Base-by-base conservation (phyloP, 2,888 invertebrate species). In the Diabrotica balteata region DNA sequence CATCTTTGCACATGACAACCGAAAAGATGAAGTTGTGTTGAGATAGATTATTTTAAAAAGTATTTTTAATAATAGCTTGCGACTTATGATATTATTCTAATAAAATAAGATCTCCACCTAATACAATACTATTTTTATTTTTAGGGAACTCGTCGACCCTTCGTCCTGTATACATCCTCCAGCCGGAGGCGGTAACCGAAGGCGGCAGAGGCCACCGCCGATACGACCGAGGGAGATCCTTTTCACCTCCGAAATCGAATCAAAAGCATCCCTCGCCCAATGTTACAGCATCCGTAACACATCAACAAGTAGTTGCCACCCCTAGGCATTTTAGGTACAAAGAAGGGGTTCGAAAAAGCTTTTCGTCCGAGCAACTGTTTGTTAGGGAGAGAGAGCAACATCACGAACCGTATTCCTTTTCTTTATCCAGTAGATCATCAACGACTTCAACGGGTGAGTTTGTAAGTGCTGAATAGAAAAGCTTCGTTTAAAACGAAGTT, bases 151-250 rank as follows among this genome's bases (percentile, higher is more conserved):
- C 80, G 8, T 32, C 69, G 7, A 50, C 72, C 44, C 76, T 84
- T 6, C 79, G 81, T 43, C 84, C 84, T 49, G 74, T 84, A 8
- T 84, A 83, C 51, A 78, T 84, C n/a, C 78, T 83, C 8, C 80
- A 78, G 70, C 78, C 77, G 60, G 77, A 74, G 72, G 71, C 70
- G 59, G 68, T 73, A 4, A 66, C 71, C 57, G 62, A 70, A 11
- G 72, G 70, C 54, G 73, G 71, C 10, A 69, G 73, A 51, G 74
- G 73, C 7, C 68, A 76, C 52, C 72, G 76, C 60, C 76, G 71
- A 62, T 76, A 77, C 66, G 79, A 79, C 59, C 72, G 83, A 59
- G 82, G 83, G 10, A 74, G 83, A 54, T 84, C 84, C 7, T 82
- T 82, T 69, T 83, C 83, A 10, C 84, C 84, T 8, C 82, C 82